Evolutionary conservation across 2,797 vertebrate species (phyloP).

Genomic region (Eospalax fontanierii): DNA sequence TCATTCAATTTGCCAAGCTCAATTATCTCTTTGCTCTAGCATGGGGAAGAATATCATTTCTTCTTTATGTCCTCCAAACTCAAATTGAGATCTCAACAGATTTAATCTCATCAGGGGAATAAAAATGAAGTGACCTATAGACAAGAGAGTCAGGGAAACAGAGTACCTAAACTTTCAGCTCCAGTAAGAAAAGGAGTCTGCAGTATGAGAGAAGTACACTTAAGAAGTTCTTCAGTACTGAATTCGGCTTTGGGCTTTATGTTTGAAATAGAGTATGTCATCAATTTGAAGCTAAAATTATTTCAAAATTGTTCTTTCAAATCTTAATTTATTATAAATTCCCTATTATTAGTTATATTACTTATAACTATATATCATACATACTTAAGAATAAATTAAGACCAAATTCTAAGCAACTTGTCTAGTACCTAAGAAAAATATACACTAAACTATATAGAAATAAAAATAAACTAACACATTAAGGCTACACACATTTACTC

Average conservation of each 20-base stretch:
- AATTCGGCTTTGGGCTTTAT: background rate
- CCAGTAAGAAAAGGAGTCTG: background rate
- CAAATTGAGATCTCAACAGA: background rate
- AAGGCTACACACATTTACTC: background rate
- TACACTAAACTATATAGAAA: background rate
- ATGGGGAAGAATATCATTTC: background rate
- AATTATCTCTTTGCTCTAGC: background rate
- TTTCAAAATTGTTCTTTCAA: background rate
- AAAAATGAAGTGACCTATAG: background rate
- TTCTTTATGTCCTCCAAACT: background rate
- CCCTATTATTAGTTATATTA: no score
- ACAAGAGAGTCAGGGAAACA: background rate
- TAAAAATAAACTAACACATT: background rate
- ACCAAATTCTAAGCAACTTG: background rate
- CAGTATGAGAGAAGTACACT: background rate
- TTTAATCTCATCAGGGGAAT: background rate
- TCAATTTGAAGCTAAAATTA: background rate
- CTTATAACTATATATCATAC: no score
- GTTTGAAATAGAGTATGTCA: background rate
- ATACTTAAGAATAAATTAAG: background rate
- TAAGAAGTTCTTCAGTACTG: background rate
- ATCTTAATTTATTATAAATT: background rate
- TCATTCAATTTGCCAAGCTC: background rate
- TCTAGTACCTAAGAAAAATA: background rate
- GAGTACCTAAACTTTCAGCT: background rate